Evolutionary conservation across 1,140 invertebrate genomes (phyloP).

Genomic region (Euwallacea fornicatus): DNA sequence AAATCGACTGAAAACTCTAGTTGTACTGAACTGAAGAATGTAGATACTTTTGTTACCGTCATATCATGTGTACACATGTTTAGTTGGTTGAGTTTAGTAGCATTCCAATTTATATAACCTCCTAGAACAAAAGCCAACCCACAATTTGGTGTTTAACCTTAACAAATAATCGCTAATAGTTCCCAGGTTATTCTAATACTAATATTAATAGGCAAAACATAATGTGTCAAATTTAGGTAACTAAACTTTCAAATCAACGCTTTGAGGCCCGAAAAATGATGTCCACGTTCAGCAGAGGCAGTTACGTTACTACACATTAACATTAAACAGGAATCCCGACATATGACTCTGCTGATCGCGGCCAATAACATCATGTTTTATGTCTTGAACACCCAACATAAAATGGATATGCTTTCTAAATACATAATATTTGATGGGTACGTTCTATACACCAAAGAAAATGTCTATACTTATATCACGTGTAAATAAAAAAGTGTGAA

Average conservation of each 20-base stretch:
- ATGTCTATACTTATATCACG: constrained; percentile 46
- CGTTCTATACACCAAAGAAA: constrained; percentile 52
- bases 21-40: constrained; percentile 10
- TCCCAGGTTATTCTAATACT: constrained; percentile 33
- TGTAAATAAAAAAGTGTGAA: constrained; percentile 48
- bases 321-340: no score
- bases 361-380: no score
- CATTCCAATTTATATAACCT: constrained; percentile 40
- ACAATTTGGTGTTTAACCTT: constrained; percentile 17
- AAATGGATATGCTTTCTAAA: constrained; percentile 5
- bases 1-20: constrained; percentile 32
- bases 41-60: constrained; percentile 45
- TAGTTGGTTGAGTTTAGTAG: constrained; percentile 39
- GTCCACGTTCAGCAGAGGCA: neutral
- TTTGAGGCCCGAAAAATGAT: constrained; percentile 13
- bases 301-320: no score
- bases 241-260: constrained; percentile 23
- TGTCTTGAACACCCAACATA: no score
- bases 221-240: constrained; percentile 42
- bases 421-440: constrained; percentile 29
- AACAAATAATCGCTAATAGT: constrained; percentile 19
- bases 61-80: constrained; percentile 38
- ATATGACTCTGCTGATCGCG: no score
- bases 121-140: constrained; percentile 10
- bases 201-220: constrained; percentile 26